A percentile compares a stretch with the other conserved stretches of the same genome.
Evolutionary conservation across 2,797 vertebrate species (phyloP).

Genomic region (Varecia variegata): DNA sequence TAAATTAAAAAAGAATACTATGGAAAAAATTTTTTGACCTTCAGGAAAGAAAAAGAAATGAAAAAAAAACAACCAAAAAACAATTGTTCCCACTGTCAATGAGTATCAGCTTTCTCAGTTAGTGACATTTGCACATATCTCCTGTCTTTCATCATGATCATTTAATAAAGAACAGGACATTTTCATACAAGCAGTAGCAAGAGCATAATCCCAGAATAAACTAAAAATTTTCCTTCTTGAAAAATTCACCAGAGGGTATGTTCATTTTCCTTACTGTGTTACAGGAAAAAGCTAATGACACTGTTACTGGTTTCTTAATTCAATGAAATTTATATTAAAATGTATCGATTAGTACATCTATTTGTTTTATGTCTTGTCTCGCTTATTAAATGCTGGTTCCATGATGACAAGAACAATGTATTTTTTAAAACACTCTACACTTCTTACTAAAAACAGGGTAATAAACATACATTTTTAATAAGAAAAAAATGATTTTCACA

Average conservation of each 20-base stretch:
- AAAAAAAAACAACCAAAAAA: too few species aligned
- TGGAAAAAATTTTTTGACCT: not conserved
- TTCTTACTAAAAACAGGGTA: not conserved
- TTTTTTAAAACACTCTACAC: not conserved
- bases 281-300: too few species aligned
- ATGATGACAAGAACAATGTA: not conserved
- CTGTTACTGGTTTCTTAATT: not conserved
- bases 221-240: not conserved
- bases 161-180: not conserved
- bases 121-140: not conserved
- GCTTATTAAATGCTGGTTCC: not conserved
- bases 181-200: not conserved
- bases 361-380: not conserved
- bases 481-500: not conserved
- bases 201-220: not conserved
- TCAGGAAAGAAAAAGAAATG: not conserved
- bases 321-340: not conserved
- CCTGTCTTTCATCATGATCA: not conserved
- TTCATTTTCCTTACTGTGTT: not conserved
- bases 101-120: not conserved
- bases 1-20: not conserved
- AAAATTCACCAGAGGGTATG: not conserved
- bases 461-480: not conserved
- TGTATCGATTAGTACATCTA: not conserved
- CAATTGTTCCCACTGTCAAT: not conserved